Conservation (phyloP, 2,797 vertebrate genomes). For the Jordanella pulchra region DNA sequence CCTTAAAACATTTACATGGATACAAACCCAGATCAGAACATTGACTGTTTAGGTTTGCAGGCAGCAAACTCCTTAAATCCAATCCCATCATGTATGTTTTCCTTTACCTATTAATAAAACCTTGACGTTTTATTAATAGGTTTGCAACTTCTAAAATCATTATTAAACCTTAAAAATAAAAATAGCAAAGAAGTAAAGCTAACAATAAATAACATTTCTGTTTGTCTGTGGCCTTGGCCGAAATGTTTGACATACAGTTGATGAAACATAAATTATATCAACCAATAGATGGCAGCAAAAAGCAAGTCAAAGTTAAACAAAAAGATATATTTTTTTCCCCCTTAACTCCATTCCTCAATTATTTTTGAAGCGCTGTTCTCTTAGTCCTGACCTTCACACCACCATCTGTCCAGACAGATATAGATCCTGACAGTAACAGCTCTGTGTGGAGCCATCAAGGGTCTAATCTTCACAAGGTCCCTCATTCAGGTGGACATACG, state of each 20-base stretch:
- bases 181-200: neutral
- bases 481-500: constrained; percentile 21
- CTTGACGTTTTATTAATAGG: neutral
- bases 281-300: constrained; percentile 69
- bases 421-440: constrained; percentile 43
- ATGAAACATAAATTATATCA: constrained; percentile 12
- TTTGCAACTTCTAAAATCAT: neutral
- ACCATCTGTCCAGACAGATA: constrained; percentile 44
- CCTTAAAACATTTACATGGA: too few relatives aligned
- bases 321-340: neutral
- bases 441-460: constrained; percentile 49
- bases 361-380: constrained; percentile 21
- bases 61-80: neutral
- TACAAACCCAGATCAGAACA: neutral
- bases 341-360: constrained; percentile 14
- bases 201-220: neutral
- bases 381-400: constrained; percentile 54
- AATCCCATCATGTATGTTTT: neutral
- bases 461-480: constrained; percentile 29
- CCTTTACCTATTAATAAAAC: neutral
- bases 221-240: neutral
- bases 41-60: neutral
- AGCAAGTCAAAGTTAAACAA: constrained; percentile 18
- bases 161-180: neutral
- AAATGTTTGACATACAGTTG: neutral